Evolutionary conservation across 2,797 vertebrate species (phyloP).

Genomic region (Lacerta bilineata): DNA sequence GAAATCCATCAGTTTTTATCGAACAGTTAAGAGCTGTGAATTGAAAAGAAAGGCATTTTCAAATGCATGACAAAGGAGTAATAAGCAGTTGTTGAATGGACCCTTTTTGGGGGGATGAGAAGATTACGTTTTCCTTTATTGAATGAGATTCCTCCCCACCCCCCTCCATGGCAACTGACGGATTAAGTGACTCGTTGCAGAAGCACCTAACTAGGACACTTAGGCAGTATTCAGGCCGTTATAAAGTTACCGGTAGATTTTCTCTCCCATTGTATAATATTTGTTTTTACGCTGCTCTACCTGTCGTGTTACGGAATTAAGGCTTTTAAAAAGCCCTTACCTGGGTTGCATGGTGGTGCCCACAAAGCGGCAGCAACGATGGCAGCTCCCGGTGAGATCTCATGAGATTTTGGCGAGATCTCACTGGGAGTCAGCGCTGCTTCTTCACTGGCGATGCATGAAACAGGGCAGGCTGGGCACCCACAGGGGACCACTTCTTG

Average conservation of each 20-base stretch:
- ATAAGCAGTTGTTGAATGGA: not conserved
- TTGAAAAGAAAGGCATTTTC: accelerated
- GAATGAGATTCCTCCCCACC: not conserved
- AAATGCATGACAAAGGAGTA: not conserved
- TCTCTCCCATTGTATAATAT: no score
- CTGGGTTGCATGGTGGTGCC: no score
- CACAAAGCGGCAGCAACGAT: no score
- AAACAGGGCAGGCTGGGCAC: no score
- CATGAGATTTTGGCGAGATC: no score
- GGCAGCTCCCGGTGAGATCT: no score
- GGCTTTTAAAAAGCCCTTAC: no score
- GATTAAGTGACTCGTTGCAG: not conserved
- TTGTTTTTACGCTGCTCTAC: no score
- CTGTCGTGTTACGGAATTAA: no score
- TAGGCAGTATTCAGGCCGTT: not conserved
- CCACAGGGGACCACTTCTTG: no score
- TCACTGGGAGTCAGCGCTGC: no score
- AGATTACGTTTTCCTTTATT: not conserved
- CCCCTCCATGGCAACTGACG: not conserved
- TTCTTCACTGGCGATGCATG: no score
- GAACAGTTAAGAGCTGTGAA: not conserved
- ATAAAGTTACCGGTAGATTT: not conserved
- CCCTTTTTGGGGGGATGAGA: not conserved
- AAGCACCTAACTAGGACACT: not conserved
- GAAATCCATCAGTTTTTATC: constrained; percentile 6